Evolutionary conservation across 2,888 invertebrate genomes (phyloP).

Genomic region (Synanthedon tipuliformis): DNA sequence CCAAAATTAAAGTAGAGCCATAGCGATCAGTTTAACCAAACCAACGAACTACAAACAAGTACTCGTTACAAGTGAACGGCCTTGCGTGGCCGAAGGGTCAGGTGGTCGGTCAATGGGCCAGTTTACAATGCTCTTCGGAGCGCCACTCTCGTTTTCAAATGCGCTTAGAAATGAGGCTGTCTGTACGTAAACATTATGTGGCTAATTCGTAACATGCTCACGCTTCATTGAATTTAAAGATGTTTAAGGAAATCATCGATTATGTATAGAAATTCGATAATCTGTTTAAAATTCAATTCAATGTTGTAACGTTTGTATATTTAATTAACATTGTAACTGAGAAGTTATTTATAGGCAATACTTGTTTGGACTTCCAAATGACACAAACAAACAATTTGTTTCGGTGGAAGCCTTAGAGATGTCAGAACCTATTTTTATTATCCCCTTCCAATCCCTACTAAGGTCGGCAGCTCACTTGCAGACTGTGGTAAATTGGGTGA

Average conservation of each 20-base stretch:
- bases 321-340: too few species aligned
- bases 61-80: conserved; percentile 29
- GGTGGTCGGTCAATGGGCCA: conserved; percentile 47
- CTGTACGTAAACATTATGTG: background rate
- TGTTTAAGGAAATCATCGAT: background rate
- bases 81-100: conserved; percentile 46
- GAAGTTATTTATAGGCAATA: too few species aligned
- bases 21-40: background rate
- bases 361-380: too few species aligned
- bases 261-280: background rate
- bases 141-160: conserved; percentile 40
- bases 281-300: too few species aligned
- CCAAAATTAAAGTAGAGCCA: background rate
- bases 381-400: too few species aligned
- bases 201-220: background rate
- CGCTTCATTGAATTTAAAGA: background rate
- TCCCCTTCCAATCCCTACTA: too few species aligned
- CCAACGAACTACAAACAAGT: background rate
- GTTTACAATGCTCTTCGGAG: conserved; percentile 21
- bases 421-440: too few species aligned
- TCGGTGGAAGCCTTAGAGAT: too few species aligned
- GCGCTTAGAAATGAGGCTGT: conserved; percentile 4
- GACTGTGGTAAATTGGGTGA: too few species aligned
- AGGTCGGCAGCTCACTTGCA: too few species aligned
- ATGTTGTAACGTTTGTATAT: too few species aligned